phyloP scores from a whole-genome alignment of 1,140 invertebrate species.

The silkworm (Bombyx mori) region DNA sequence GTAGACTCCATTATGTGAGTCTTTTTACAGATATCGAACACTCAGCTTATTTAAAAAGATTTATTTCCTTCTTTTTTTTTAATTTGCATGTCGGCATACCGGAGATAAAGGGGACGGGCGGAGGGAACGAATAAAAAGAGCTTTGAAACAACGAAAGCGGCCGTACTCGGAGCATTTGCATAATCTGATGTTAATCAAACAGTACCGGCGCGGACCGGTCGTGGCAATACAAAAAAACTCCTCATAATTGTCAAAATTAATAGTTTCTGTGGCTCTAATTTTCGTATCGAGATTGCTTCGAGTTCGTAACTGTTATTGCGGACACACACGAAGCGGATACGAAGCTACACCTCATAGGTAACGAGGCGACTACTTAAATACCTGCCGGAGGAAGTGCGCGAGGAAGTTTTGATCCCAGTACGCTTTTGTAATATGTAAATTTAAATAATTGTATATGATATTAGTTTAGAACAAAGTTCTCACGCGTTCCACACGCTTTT shows the following conservation, averaged over 20 bases:
- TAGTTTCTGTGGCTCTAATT: background rate
- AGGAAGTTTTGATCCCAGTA: constrained; percentile 8
- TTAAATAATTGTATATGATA: constrained; percentile 3
- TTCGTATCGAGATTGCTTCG: background rate
- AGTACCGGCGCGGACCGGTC: constrained; percentile 19
- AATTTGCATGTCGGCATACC: constrained; percentile 59
- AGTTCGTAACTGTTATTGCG: background rate
- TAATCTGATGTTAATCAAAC: constrained; percentile 70
- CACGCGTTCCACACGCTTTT: too few relatives aligned
- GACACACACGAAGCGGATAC: constrained; percentile 25
- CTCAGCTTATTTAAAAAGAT: constrained; percentile 55
- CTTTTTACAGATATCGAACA: constrained; percentile 51
- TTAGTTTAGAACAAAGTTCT: too few relatives aligned
- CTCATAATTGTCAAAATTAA: too few relatives aligned
- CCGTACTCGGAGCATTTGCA: constrained; percentile 64
- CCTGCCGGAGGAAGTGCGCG: constrained; percentile 15
- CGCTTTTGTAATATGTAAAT: constrained; percentile 11
- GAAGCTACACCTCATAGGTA: constrained; percentile 20
- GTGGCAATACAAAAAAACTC: background rate
- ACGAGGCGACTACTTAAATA: constrained; percentile 8
- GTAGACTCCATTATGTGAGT: constrained; percentile 42
- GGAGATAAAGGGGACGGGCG: constrained; percentile 54
- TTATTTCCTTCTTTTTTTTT: constrained; percentile 34
- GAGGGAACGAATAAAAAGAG: constrained; percentile 53
- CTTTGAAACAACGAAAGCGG: constrained; percentile 60